Evolutionary conservation across 2,888 invertebrate genomes (phyloP), one percentile per base, ranked within the genome.

Genomic region (Cacoxenus indagator): DNA sequence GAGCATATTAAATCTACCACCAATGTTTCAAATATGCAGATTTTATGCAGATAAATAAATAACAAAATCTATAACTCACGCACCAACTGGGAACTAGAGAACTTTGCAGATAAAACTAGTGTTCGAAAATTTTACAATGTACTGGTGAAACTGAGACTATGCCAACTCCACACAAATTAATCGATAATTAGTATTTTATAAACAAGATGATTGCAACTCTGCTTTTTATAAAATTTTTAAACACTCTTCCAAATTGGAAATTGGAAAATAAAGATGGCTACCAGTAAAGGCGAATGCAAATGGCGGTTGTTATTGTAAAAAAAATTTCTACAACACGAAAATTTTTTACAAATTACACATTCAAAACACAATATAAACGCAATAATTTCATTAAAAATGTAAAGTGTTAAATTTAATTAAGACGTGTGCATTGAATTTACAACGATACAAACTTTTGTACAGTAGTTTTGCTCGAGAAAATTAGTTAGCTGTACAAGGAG

Each of bases 241-340:
- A 68, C 81, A 82, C 75, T 73, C 81, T 69, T 81, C n/a, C n/a
- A n/a, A n/a, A n/a, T 83, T 84, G 80, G 83, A 80, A 82, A 82
- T 81, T 80, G 84, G 84, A 80, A 80, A 80, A 83, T 82, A 80
- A 80, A 80, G 82, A 80, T 80, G 80, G 80, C 80, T 82, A 83
- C 83, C 82, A 83, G 78, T 78, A 78, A 81, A 84, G 80, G 78
- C 81, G 77, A 96, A 95, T 95, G 95, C 95, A 96, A 96, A 97
- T 62, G 61, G 61, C 61, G 61, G 61, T 45, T 62, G 61, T 62
- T 62, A 45, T 62, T 62, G 43, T 62, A 45, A 37, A 37, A 71
- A 74, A 84, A 84, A 86, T 82, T 86, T 83, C 79, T 81, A 80
- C 81, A 82, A 77, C 78, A 78, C 79, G 77, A 80, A 78, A 78